Conservation (phyloP, 2,113 vertebrate species). For the Donacobius atricapilla region DNA sequence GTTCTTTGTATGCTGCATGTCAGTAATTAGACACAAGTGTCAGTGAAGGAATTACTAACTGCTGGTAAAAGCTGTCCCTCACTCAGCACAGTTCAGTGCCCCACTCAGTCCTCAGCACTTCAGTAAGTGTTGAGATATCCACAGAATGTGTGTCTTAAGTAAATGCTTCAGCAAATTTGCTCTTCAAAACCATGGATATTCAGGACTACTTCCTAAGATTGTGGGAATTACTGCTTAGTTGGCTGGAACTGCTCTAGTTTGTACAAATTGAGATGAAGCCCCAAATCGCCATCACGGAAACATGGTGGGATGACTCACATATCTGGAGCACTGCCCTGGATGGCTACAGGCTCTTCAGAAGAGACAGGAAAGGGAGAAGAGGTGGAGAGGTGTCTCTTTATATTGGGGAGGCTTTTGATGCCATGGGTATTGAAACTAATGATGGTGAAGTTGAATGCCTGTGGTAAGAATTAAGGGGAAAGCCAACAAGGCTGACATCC, state of each 20-base stretch:
- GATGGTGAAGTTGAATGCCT: neutral
- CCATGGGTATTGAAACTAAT: neutral
- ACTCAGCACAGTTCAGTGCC: neutral
- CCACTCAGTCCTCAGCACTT: neutral
- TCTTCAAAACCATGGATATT: neutral
- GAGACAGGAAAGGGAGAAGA: neutral
- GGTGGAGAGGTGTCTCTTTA: neutral
- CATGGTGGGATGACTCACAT: neutral
- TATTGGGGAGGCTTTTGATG: neutral
- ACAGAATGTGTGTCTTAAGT: neutral
- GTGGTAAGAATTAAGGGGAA: neutral
- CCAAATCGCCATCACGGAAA: neutral
- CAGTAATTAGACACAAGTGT: neutral
- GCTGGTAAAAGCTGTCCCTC: neutral
- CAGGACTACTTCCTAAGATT: neutral
- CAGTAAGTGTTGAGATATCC: neutral
- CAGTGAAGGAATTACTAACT: neutral
- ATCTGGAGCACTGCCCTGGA: neutral
- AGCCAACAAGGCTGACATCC: neutral
- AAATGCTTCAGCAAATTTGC: constrained; percentile 2
- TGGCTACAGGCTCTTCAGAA: neutral
- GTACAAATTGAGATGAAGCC: neutral
- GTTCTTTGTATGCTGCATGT: neutral
- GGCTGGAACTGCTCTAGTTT: neutral
- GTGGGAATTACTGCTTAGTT: neutral